Base-by-base conservation (phyloP, 2,113 vertebrate genomes). In the Dissostichus mawsoni region DNA sequence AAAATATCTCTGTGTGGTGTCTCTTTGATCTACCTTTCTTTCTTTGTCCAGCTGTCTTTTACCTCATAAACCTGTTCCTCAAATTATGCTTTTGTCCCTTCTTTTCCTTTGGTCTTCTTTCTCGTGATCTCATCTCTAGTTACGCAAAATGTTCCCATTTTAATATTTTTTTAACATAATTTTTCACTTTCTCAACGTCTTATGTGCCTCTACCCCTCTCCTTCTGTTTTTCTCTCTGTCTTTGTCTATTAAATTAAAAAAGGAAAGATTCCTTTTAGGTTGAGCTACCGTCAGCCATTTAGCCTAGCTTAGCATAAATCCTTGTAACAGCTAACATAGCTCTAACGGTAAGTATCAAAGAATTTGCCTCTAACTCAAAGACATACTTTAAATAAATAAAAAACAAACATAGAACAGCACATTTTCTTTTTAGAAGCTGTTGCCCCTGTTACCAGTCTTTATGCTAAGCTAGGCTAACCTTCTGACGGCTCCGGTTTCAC, bases 1-100 rank as follows among this genome's bases (percentile, higher is more conserved):
- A 29, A 29, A 62, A 76, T 62, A 79, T 89, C 62, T 82, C 57
- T 83, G 11, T 69, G 1, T 14, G 51, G 8, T 57, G 25, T 66
- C 68, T 82, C 12, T 74, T 57, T 23, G 33, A 41, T 66, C 20
- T 53, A 56, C 13, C 58, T 76, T 29, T 59, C 41, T 47, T 64
- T 70, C 47, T 79, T 82, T 80, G 62, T 61, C 51, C 48, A 59
- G 69, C 25, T 12, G 18, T 65, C 53, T 71, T 75, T 52, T 72
- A 51, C 44, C 23, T 45, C 51, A 23, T 62, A 33, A 44, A 53
- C 36, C 45, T 51, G 56, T 53, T 69, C 20, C 17, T 14, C 25
- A 16, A 56, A 56, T 45, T 44, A 69, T 14, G 17, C 59, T 16
- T 12, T 41, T 53, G 62, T 59, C n/a, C 20, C 48, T 33, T 74